A percentile compares a stretch with the other conserved stretches of the same genome.
These are phyloP conservation scores for Ectemnius continuus DNA, from an alignment of 2,888 invertebrate genomes.

Conservation along the genomic window DNA sequence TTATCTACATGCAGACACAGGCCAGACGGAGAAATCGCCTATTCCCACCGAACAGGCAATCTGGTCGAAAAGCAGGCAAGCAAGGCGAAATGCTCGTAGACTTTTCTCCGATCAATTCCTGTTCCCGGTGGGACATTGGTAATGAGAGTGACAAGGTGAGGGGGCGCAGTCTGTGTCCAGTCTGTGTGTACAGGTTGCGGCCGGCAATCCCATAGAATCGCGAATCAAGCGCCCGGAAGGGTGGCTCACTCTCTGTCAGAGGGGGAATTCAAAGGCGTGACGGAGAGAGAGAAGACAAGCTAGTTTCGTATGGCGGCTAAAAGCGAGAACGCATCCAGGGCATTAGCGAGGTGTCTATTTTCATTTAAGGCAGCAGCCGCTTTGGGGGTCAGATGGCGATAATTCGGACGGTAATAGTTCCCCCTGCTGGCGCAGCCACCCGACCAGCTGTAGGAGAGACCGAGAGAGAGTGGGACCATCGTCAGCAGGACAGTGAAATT, in stretches of 20 bases:
- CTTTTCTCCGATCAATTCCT: background rate
- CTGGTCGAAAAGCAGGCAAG: background rate
- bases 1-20: too few species aligned
- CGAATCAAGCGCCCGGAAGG: background rate
- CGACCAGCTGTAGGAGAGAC: slow-evolving; percentile 14
- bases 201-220: background rate
- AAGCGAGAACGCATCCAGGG: slow-evolving; percentile 51
- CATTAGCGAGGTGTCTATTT: slow-evolving; percentile 61
- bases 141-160: background rate
- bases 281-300: background rate
- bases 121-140: background rate
- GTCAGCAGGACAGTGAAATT: background rate
- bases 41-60: background rate
- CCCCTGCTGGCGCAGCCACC: slow-evolving; percentile 42
- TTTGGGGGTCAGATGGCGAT: slow-evolving; percentile 58
- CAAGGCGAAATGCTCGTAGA: background rate
- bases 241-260: slow-evolving; percentile 13
- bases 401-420: slow-evolving; percentile 61
- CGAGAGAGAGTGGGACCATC: background rate
- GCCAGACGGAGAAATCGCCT: background rate
- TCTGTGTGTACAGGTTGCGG: background rate
- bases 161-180: background rate
- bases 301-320: slow-evolving; percentile 49
- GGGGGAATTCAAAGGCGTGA: background rate
- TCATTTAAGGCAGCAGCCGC: slow-evolving; percentile 57